Base-by-base conservation (phyloP, 2,113 vertebrate genomes). In the Synchiropus splendidus region DNA sequence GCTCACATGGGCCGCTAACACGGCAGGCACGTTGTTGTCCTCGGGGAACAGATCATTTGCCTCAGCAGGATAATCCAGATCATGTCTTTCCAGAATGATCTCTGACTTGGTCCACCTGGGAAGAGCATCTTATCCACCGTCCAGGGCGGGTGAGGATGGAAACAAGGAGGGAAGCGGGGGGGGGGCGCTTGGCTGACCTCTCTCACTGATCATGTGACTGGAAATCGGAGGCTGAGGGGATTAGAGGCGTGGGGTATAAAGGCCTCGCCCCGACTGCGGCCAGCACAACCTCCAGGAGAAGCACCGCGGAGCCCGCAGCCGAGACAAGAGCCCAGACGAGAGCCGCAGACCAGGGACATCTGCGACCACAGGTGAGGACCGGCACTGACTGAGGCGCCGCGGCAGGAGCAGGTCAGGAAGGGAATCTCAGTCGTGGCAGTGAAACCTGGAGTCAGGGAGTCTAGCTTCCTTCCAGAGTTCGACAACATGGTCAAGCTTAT, bases 181-280 rank as follows among this genome's bases (percentile, higher is more conserved):
- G 32, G 12, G 48, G 33, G 31, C 59, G 34, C 48, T 53, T 54
- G 39, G 38, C 48, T 76, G 64, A 70, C 49, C 57, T 61, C 61
- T 42, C 18, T 27, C 9, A 9, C 10, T 10, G 62, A 56, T 10
- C 71, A 61, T 43, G 61, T 79, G 72, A 79, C 67, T 54, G 60
- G 54, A 45, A 64, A 75, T 54, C 51, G 50, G 59, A 48, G 43
- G 57, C 39, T 31, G 41, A 31, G 6, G 40, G 67, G 81, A 85
- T 84, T 79, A 83, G 35, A n/a, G 37, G 15, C 21, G 34, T 4
- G 17, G 39, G 44, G 12, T 78, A 82, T 86, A 83, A 77, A 80
- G 76, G 61, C 31, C 2, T 31, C 3, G 18, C 5, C 2, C 14
- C 1, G 38, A 18, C 31, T 30, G 38, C 13, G 3, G 31, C 16